A percentile compares a stretch with the other conserved stretches of the same genome.
These are phyloP conservation scores for Monomorium pharaonis DNA, from an alignment of 1,140 invertebrate genomes.

Conservation along the genomic window DNA sequence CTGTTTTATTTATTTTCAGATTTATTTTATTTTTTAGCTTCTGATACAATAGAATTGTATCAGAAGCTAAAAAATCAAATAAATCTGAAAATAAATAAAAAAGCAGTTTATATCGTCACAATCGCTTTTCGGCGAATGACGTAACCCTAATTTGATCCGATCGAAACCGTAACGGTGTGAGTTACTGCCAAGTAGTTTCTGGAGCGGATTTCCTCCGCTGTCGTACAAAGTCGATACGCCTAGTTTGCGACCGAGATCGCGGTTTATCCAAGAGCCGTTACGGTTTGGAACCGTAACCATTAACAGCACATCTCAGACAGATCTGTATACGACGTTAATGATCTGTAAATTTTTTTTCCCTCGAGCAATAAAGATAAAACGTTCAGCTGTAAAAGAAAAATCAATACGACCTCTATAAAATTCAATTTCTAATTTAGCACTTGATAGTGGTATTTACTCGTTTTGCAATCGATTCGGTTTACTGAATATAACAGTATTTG, in stretches of 20 bases:
- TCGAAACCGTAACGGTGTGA: slow-evolving; percentile 79
- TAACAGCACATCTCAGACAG: slow-evolving; percentile 28
- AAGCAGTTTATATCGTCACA: slow-evolving; percentile 71
- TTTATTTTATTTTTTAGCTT: no score
- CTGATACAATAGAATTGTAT: not conserved
- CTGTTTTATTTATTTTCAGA: no score
- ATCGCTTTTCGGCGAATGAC: slow-evolving; percentile 70
- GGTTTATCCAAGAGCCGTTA: slow-evolving; percentile 9
- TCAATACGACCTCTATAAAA: not conserved
- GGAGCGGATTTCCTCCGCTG: slow-evolving; percentile 64
- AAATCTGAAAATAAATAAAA: not conserved
- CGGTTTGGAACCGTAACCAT: slow-evolving; percentile 44
- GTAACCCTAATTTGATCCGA: slow-evolving; percentile 78
- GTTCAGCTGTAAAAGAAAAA: not conserved
- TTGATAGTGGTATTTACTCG: not conserved
- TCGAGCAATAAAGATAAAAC: not conserved
- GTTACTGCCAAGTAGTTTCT: slow-evolving; percentile 77
- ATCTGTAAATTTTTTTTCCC: not conserved
- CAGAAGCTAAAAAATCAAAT: not conserved
- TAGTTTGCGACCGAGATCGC: slow-evolving; percentile 34
- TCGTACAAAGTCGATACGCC: slow-evolving; percentile 51
- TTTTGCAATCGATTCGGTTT: not conserved
- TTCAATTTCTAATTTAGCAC: not conserved
- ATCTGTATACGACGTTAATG: not conserved
- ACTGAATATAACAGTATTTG: not conserved